These are phyloP conservation scores for Catocala fraxini DNA, from an alignment of 2,888 invertebrate species.

Conservation along the genomic window DNA sequence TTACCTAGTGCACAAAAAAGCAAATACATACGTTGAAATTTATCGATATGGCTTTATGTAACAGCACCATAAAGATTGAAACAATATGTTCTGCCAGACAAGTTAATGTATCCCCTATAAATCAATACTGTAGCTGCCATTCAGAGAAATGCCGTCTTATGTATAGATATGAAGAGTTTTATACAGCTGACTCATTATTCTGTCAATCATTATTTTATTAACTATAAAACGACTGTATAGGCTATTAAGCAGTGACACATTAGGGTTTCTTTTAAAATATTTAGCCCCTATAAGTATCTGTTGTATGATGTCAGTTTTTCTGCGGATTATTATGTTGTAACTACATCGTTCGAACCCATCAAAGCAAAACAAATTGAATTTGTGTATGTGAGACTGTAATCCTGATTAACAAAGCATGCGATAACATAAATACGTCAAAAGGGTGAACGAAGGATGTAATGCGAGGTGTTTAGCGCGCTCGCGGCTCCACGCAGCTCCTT, in stretches of 20 bases:
- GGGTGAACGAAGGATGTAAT: conserved; percentile 63
- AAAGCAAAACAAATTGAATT: conserved; percentile 56
- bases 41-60: conserved; percentile 38
- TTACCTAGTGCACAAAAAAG: conserved; percentile 27
- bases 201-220: conserved; percentile 9
- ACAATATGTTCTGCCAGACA: conserved; percentile 34
- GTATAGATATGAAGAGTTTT: conserved; percentile 14
- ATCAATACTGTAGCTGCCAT: conserved; percentile 30
- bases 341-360: conserved; percentile 26
- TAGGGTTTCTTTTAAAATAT: background rate
- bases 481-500: conserved; percentile 54
- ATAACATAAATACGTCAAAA: conserved; percentile 65
- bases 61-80: conserved; percentile 37
- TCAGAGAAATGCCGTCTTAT: conserved; percentile 18
- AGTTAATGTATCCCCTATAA: conserved; percentile 30
- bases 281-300: no score
- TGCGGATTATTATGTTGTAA: background rate
- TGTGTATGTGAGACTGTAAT: conserved; percentile 49
- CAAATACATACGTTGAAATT: conserved; percentile 32
- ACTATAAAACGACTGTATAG: conserved; percentile 9
- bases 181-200: conserved; percentile 11
- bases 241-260: background rate
- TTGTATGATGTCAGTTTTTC: background rate
- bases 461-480: conserved; percentile 64
- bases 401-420: conserved; percentile 58